Percentiles rank a stretch among this genome's conserved stretches.
These are phyloP conservation scores for Bovichtus variegatus DNA, from an alignment of 2,797 vertebrate genomes.

Conservation along the genomic window DNA sequence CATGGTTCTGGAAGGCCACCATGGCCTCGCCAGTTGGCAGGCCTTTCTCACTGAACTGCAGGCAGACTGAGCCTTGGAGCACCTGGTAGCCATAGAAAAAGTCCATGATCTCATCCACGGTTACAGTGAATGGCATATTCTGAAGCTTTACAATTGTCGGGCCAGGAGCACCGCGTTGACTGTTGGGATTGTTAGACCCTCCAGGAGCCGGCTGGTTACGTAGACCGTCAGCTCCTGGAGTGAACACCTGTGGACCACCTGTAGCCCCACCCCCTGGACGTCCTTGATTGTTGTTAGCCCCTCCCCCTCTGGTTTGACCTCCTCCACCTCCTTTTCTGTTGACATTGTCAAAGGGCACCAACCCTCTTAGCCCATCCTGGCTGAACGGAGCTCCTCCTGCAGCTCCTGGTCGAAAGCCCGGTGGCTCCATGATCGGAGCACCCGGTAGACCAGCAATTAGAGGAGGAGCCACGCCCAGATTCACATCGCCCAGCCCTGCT, in stretches of 20 bases:
- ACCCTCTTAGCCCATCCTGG: slow-evolving; percentile 84
- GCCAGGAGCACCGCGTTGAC: slow-evolving; percentile 62
- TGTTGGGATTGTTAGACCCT: slow-evolving; percentile 88
- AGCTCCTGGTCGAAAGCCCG: slow-evolving; percentile 90
- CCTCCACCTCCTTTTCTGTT: slow-evolving; percentile 83
- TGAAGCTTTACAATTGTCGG: slow-evolving; percentile 98
- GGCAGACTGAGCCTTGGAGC: slow-evolving; percentile 95
- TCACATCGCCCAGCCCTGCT: slow-evolving; percentile 90
- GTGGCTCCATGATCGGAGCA: slow-evolving; percentile 90
- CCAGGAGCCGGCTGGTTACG: slow-evolving; percentile 88
- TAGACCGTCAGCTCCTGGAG: slow-evolving; percentile 88
- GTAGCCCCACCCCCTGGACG: slow-evolving; percentile 63
- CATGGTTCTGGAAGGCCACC: slow-evolving; percentile 98
- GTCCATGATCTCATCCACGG: slow-evolving; percentile 98
- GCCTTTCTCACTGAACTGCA: slow-evolving; percentile 97
- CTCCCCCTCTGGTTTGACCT: slow-evolving; percentile 87
- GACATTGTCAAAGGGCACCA: slow-evolving; percentile 88
- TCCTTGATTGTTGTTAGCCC: slow-evolving; percentile 74
- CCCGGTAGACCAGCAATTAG: slow-evolving; percentile 90
- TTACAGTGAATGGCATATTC: slow-evolving; percentile 99
- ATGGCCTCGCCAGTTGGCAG: slow-evolving; percentile 98
- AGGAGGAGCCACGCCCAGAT: slow-evolving; percentile 86
- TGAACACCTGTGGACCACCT: slow-evolving; percentile 82
- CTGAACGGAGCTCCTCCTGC: slow-evolving; percentile 87
- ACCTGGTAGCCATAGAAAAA: slow-evolving; percentile 99